Base-by-base conservation (phyloP, 35 echinoderm and acorn worm genomes). In the Patiria miniata region DNA sequence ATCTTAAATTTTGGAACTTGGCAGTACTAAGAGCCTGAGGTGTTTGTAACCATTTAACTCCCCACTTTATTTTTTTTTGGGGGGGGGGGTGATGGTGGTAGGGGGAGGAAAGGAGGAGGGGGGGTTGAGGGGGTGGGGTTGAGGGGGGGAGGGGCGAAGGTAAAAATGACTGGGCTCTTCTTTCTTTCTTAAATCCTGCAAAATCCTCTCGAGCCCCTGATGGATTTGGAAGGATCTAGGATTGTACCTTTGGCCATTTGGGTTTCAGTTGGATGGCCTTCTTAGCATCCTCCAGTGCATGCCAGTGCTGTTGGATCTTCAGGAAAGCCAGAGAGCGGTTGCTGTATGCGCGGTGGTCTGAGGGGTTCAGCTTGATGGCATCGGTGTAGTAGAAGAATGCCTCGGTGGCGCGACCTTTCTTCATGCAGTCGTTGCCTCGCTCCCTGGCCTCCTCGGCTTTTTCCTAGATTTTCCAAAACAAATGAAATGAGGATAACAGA, bases 221-320 rank as follows among this genome's bases (percentile, higher is more conserved):
- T n/a, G n/a, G n/a, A n/a, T n/a, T n/a, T n/a, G n/a, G n/a, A n/a
- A n/a, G n/a, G n/a, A n/a, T n/a, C n/a, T n/a, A n/a, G n/a, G n/a
- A n/a, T n/a, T n/a, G n/a, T 84, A 90, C 88, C 81, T 90, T 94
- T 19, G 83, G 77, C 92, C 92, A 94, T 15, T 94, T 78, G 33
- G 92, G 92, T 17, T 89, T 89, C 1, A 94, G 82, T 37, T 68
- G 38, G 50, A 94, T 82, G 36, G 79, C 92, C 42, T 52, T 89
- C 32, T 94, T 81, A 15, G 92, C 92, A 94, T 94, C 92, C 65
- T 89, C 82, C 16, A 90, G 21, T 16, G 92, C 92, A 40, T 85
- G 87, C 59, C 85, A 90, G 57, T 90, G 79, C 60, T 94, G 92
- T 21, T 89, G 55, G 8, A 94, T 86, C 51, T 88, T 78, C 34